Evolutionary conservation across 2,113 vertebrate species (phyloP).

Genomic region (Cephalopholis sonnerati): DNA sequence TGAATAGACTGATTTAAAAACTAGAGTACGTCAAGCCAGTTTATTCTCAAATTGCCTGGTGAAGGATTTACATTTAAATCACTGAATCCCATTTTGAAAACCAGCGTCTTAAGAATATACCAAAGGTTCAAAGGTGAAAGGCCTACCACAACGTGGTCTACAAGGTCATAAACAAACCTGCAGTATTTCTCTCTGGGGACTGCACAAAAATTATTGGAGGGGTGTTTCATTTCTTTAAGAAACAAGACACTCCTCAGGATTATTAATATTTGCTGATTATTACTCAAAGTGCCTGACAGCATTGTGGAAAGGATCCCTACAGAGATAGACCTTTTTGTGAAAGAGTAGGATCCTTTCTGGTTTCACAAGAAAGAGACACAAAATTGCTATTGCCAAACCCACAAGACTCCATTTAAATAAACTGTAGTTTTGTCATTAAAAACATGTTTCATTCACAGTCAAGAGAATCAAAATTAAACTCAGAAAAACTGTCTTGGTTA

Average conservation of each 20-base stretch:
- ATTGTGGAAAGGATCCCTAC: too few relatives aligned
- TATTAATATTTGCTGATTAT: neutral
- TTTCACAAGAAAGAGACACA: too few relatives aligned
- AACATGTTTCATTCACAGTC: too few relatives aligned
- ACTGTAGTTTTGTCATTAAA: too few relatives aligned
- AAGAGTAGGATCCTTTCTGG: too few relatives aligned
- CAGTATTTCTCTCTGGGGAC: neutral
- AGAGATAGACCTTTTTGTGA: too few relatives aligned
- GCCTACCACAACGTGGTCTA: neutral
- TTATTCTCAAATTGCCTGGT: conserved; percentile 27
- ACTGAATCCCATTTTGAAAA: conserved; percentile 14
- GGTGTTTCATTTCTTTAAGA: neutral
- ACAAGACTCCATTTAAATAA: too few relatives aligned
- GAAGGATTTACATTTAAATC: conserved; percentile 37
- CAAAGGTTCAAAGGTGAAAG: neutral
- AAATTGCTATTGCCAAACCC: too few relatives aligned
- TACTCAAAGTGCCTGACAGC: too few relatives aligned
- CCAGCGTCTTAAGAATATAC: neutral
- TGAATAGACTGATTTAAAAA: conserved; percentile 19
- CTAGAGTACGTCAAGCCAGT: neutral
- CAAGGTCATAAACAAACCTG: neutral
- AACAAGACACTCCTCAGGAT: neutral
- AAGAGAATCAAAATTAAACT: too few relatives aligned
- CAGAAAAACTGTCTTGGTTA: too few relatives aligned
- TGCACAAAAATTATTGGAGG: neutral